Percentiles rank a stretch among this genome's conserved stretches.
These are phyloP conservation scores for Plebejus argus DNA, from an alignment of 2,888 invertebrate genomes.

Conservation along the genomic window DNA sequence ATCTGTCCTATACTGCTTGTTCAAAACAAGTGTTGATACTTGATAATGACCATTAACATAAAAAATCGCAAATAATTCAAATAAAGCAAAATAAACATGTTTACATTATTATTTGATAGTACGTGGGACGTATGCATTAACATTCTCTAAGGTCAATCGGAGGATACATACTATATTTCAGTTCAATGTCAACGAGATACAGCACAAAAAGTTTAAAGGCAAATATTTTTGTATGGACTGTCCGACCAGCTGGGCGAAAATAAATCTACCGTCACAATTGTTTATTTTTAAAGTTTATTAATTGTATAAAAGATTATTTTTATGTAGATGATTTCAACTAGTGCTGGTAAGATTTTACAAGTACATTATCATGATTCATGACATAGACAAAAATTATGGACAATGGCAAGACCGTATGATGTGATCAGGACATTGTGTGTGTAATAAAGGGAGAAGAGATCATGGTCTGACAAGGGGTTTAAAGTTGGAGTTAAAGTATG, in stretches of 20 bases:
- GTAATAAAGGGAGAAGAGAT: too few relatives aligned
- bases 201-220: slow-evolving; percentile 20
- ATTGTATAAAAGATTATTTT: not conserved
- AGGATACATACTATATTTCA: slow-evolving; percentile 39
- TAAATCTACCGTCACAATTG: not conserved
- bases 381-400: not conserved
- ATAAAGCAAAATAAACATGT: slow-evolving; percentile 14
- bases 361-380: not conserved
- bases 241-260: not conserved
- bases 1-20: too few relatives aligned
- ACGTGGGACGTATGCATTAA: slow-evolving; percentile 37
- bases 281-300: not conserved
- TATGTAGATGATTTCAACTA: not conserved
- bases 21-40: not conserved
- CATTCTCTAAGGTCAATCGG: slow-evolving; percentile 43
- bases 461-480: not conserved
- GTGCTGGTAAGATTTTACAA: not conserved
- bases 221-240: slow-evolving; percentile 2
- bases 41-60: not conserved
- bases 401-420: not conserved
- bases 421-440: too few relatives aligned
- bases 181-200: slow-evolving; percentile 39
- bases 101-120: slow-evolving; percentile 40
- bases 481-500: not conserved
- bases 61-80: not conserved